Base-by-base conservation (phyloP, 1,140 invertebrate genomes). In the Meloidogyne hapla region DNA sequence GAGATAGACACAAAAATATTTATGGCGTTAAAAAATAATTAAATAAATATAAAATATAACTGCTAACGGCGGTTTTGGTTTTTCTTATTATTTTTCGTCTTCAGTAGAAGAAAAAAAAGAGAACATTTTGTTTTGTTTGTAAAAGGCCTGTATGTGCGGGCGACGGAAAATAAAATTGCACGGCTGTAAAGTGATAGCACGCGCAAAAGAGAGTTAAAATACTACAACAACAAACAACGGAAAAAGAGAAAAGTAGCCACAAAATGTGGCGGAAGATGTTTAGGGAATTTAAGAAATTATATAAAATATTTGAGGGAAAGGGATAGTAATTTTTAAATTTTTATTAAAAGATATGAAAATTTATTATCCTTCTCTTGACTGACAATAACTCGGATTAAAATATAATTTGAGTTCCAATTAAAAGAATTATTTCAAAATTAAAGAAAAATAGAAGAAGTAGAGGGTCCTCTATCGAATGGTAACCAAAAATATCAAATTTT, bases 41-140 rank as follows among this genome's bases (percentile, higher is more conserved):
- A 33, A 33, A 33, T 33, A 33, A 33, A 6, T 33, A 33, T 33
- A n/a, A 6, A 56, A n/a, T 56, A 56, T 4, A 56, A n/a, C 18
- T 56, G 48, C 48, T 56, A 56, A 56, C 48, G 48, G 48, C 48
- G 48, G 48, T 56, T 56, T 56, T 56, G n/a, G 48, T 56, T 21
- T 56, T 56, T 56, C 1, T 12, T 42, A 12, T 42, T 42, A 13
- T 42, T 13, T 42, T 56, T 56, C n/a, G 48, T 56, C 48, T 56
- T 56, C n/a, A 56, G 18, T 56, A 8, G 4, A 6, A 33, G 9
- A 8, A 33, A 33, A 33, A 56, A 13, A 21, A 56, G 8, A 56
- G 48, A 56, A 56, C 48, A 56, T 56, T 13, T 56, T 56, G 48
- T 56, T 56, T n/a, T 56, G 18, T 48, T 56, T 33, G 33, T 33